Percentiles rank a stretch among this genome's conserved stretches.
Evolutionary conservation across 1,140 invertebrate genomes (phyloP).

Genomic region (Dendroctonus ponderosae): DNA sequence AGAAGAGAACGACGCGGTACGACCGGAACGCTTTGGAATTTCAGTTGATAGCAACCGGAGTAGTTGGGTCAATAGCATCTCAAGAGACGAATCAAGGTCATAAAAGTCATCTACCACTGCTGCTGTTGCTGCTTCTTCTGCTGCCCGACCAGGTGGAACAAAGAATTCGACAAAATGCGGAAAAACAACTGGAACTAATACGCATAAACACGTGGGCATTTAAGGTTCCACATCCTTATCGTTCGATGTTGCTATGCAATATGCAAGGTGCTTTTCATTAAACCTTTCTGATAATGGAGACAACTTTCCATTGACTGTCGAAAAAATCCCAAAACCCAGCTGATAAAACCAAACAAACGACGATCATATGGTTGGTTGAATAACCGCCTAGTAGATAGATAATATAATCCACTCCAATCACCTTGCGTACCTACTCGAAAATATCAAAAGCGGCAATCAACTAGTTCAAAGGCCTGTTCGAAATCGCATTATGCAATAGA

Average conservation of each 20-base stretch:
- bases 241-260: too few relatives aligned
- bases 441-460: slow-evolving; percentile 2
- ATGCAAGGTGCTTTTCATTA: too few relatives aligned
- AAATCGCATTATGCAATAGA: not conserved
- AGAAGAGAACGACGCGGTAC: slow-evolving; percentile 6
- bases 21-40: slow-evolving; percentile 21
- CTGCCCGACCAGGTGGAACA: slow-evolving; percentile 12
- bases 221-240: too few relatives aligned
- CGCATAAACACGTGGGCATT: too few relatives aligned
- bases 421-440: not conserved
- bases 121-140: not conserved
- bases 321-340: slow-evolving; percentile 6
- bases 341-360: slow-evolving; percentile 12
- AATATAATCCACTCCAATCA: too few relatives aligned
- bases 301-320: not conserved
- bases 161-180: slow-evolving; percentile 8
- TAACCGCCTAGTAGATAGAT: too few relatives aligned
- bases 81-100: slow-evolving; percentile 19
- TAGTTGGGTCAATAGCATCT: slow-evolving; percentile 25
- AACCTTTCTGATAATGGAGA: too few relatives aligned
- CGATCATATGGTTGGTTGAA: slow-evolving; percentile 8
- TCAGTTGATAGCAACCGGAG: slow-evolving; percentile 3
- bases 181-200: not conserved
- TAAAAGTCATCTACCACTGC: slow-evolving; percentile 6
- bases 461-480: not conserved